Conservation (phyloP, 2,888 invertebrate genomes). For the Epistrophe eligans region DNA sequence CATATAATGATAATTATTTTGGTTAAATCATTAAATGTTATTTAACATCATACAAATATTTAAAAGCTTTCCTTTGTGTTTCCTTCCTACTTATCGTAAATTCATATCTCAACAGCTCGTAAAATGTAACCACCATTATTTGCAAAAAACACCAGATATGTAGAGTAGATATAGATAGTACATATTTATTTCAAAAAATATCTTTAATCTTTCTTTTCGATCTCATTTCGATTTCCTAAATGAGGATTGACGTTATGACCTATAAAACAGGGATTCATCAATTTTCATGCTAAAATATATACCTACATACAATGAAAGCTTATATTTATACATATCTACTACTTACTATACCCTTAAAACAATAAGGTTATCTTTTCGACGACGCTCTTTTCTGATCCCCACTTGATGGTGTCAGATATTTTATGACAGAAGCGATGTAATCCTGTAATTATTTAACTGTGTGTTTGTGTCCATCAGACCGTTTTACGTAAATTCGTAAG, state of each 20-base stretch:
- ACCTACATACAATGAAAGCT: not conserved
- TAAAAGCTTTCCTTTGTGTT: not conserved
- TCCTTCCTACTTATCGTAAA: not conserved
- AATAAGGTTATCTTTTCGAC: constrained; percentile 54
- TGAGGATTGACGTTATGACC: constrained; percentile 18
- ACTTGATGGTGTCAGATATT: constrained; percentile 61
- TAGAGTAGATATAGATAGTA: not conserved
- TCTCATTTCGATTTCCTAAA: constrained; percentile 15
- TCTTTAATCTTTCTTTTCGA: constrained; percentile 18
- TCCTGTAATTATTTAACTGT: constrained; percentile 73
- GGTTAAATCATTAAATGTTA: not conserved
- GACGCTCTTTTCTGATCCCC: constrained; percentile 36
- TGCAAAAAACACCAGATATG: not conserved
- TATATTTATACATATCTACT: too few species aligned
- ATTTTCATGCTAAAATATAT: constrained; percentile 14
- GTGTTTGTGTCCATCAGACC: constrained; percentile 67
- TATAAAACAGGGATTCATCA: constrained; percentile 25
- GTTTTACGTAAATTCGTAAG: constrained; percentile 64
- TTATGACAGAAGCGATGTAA: constrained; percentile 67
- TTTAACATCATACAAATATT: not conserved
- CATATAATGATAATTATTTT: not conserved
- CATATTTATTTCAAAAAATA: not conserved
- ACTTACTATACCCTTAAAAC: constrained; percentile 32
- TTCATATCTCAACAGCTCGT: not conserved
- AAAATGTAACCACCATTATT: not conserved